These are phyloP conservation scores for Arbacia lixula DNA, from an alignment of 53 echinoderm and acorn worm species.

Conservation along the genomic window DNA sequence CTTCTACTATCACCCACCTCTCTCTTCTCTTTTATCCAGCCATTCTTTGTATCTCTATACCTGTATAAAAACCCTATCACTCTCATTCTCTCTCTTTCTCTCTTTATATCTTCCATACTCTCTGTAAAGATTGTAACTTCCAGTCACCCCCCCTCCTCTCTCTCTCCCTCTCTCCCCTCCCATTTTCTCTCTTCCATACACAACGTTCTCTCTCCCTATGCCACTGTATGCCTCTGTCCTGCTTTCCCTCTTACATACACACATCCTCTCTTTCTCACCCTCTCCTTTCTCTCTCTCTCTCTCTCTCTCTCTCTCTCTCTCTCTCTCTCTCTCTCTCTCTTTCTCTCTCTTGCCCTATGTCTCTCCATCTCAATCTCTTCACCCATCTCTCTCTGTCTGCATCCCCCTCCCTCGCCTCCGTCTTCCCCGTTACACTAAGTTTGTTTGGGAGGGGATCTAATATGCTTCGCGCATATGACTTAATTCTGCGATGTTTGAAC, in stretches of 20 bases:
- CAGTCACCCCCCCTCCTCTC: no score
- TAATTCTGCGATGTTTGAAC: slow-evolving; percentile 48
- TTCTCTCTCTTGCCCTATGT: neutral
- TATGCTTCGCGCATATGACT: slow-evolving; percentile 44
- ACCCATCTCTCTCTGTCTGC: neutral
- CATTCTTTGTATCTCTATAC: neutral
- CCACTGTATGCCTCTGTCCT: no score
- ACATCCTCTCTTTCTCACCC: neutral
- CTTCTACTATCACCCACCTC: no score
- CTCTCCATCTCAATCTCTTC: neutral
- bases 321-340: slow-evolving; percentile 2
- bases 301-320: no score
- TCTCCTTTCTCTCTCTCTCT: no score
- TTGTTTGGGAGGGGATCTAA: slow-evolving; percentile 38
- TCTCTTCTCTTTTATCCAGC: neutral
- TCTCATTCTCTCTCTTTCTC: neutral
- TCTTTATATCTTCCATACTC: neutral
- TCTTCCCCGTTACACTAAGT: slow-evolving; percentile 22
- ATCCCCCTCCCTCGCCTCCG: slow-evolving; percentile 25
- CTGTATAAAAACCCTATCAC: no score
- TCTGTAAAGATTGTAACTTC: no score
- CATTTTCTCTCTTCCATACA: neutral
- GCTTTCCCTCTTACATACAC: neutral
- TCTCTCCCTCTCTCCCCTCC: neutral
- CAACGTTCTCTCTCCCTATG: neutral